Conservation (phyloP, 2,797 vertebrate genomes). For the Avahi laniger region DNA sequence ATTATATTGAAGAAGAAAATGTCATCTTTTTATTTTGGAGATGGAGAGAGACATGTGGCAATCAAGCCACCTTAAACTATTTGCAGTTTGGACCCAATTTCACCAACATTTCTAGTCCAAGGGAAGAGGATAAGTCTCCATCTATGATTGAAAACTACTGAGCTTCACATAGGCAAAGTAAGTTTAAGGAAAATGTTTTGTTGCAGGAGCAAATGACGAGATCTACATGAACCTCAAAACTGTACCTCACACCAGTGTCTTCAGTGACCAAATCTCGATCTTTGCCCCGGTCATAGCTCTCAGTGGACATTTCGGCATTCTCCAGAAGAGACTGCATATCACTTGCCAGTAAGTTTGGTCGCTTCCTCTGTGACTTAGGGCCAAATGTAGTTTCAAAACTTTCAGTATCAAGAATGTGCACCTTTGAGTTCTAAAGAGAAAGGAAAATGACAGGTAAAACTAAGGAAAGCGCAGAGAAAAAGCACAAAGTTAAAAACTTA, state of each 20-base stretch:
- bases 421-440: slow-evolving; percentile 91
- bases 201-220: background rate
- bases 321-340: slow-evolving; percentile 93
- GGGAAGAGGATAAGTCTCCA: background rate
- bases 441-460: slow-evolving; percentile 32
- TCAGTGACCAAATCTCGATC: slow-evolving; percentile 93
- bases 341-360: slow-evolving; percentile 90
- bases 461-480: background rate
- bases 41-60: background rate
- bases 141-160: background rate
- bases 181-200: background rate
- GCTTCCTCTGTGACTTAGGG: slow-evolving; percentile 95
- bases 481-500: background rate
- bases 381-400: slow-evolving; percentile 97
- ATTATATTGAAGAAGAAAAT: background rate
- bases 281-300: slow-evolving; percentile 89
- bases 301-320: slow-evolving; percentile 88
- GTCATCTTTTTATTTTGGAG: background rate
- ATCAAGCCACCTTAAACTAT: background rate
- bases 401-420: slow-evolving; percentile 98
- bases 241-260: slow-evolving; percentile 94
- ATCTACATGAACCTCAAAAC: background rate
- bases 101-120: background rate
- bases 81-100: background rate
- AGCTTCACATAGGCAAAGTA: background rate